Conservation (phyloP, 2,797 vertebrate species). For the Acrocephalus scirpaceus region DNA sequence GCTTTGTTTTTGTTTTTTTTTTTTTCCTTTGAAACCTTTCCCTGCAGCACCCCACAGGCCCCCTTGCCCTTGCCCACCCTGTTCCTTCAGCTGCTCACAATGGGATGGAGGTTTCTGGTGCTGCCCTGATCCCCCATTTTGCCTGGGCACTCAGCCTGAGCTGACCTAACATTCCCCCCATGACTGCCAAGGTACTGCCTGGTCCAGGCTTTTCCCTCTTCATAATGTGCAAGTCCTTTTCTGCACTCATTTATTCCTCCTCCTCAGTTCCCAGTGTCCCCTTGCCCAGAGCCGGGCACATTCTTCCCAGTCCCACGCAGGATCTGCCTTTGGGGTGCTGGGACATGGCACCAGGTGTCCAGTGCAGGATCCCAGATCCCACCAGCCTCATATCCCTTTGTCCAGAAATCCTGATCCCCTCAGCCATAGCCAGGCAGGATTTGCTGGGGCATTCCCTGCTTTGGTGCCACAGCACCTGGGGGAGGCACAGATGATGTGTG, state of each 20-base stretch:
- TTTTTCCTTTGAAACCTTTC: neutral
- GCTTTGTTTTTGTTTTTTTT: neutral
- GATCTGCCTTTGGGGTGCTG: neutral
- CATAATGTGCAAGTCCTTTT: neutral
- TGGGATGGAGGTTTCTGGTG: fast-evolving
- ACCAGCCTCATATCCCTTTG: neutral
- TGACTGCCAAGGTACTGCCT: neutral
- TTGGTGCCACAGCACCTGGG: neutral
- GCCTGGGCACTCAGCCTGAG: neutral
- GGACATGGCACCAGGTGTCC: neutral
- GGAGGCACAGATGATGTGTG: neutral
- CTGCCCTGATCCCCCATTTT: neutral
- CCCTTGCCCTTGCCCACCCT: neutral
- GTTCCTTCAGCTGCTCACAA: neutral
- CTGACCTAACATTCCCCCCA: neutral
- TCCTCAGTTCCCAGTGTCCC: neutral
- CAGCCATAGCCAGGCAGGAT: neutral
- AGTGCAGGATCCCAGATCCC: neutral
- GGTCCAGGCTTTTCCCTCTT: neutral
- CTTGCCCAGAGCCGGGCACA: neutral
- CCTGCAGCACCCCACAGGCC: neutral
- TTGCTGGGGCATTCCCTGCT: neutral
- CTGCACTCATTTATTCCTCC: neutral
- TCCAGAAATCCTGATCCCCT: neutral
- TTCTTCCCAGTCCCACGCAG: neutral